A percentile compares a stretch with the other conserved stretches of the same genome.
Conservation (phyloP, 2,113 vertebrate genomes). For the Madoqua kirkii region DNA sequence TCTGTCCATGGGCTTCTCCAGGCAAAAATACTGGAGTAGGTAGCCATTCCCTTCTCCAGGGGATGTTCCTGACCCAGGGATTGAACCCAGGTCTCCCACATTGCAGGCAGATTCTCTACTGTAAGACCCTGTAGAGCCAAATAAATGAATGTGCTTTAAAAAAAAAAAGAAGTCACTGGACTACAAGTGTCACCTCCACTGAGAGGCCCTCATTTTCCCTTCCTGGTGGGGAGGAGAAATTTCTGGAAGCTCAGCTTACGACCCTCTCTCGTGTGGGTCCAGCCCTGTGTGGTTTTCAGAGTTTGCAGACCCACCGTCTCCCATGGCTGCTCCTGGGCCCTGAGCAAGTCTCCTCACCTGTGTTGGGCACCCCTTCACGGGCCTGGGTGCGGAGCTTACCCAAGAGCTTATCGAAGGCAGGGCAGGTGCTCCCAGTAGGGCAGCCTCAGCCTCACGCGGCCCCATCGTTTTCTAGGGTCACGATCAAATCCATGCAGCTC, state of each 20-base stretch:
- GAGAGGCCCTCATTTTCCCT: accelerated
- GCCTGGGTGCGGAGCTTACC: not conserved
- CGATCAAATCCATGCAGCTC: conserved; percentile 35
- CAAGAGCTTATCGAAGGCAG: not conserved
- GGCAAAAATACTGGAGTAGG: not conserved
- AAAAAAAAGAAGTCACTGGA: not conserved
- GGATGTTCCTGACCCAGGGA: not conserved
- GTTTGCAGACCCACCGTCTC: not conserved
- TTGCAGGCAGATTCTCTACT: not conserved
- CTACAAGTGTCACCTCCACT: not conserved
- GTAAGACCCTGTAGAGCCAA: not conserved
- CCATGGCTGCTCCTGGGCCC: accelerated
- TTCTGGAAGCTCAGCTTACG: not conserved
- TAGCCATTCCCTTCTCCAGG: not conserved
- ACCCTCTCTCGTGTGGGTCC: accelerated
- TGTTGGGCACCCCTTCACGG: not conserved
- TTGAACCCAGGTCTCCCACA: not conserved
- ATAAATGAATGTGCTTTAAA: not conserved
- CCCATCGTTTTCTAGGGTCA: conserved; percentile 21
- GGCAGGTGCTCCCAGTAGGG: accelerated
- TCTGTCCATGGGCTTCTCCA: not conserved
- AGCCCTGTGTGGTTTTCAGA: not conserved
- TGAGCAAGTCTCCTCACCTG: not conserved
- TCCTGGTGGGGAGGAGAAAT: not conserved
- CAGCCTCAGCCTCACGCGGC: accelerated